phyloP scores from a whole-genome alignment of 2,888 invertebrate species.

The Myopa tessellatipennis region DNA sequence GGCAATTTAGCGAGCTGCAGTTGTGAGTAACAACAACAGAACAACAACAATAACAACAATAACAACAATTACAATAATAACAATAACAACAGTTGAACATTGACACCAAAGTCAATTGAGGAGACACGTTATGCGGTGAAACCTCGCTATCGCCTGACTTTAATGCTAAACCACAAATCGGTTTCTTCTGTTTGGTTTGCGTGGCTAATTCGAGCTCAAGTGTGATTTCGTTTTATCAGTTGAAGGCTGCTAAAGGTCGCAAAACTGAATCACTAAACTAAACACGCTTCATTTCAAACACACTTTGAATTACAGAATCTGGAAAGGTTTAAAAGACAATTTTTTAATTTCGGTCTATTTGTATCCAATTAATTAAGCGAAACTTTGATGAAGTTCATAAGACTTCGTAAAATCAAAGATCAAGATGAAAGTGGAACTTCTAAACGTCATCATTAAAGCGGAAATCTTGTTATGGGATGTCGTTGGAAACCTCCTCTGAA shows the following conservation, averaged over 20 bases:
- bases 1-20: constrained; percentile 16
- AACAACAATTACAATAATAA: constrained; percentile 22
- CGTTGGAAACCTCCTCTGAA: neutral
- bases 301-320: too few relatives aligned
- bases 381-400: constrained; percentile 20
- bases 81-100: constrained; percentile 16
- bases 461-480: constrained; percentile 46
- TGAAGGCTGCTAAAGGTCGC: neutral
- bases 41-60: constrained; percentile 8
- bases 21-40: constrained; percentile 4
- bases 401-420: constrained; percentile 16
- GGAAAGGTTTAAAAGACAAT: neutral
- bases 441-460: constrained; percentile 43
- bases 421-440: constrained; percentile 15
- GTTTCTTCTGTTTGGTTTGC: constrained; percentile 8
- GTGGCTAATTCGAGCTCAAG: neutral
- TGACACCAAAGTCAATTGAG: constrained; percentile 29
- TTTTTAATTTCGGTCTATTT: neutral
- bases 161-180: neutral
- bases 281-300: neutral
- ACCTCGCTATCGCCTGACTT: neutral
- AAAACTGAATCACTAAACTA: neutral
- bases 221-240: neutral
- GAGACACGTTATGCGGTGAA: neutral
- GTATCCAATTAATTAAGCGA: neutral